These are phyloP conservation scores for Emydocephalus ijimae DNA, from an alignment of 2,113 vertebrate genomes.

Conservation along the genomic window DNA sequence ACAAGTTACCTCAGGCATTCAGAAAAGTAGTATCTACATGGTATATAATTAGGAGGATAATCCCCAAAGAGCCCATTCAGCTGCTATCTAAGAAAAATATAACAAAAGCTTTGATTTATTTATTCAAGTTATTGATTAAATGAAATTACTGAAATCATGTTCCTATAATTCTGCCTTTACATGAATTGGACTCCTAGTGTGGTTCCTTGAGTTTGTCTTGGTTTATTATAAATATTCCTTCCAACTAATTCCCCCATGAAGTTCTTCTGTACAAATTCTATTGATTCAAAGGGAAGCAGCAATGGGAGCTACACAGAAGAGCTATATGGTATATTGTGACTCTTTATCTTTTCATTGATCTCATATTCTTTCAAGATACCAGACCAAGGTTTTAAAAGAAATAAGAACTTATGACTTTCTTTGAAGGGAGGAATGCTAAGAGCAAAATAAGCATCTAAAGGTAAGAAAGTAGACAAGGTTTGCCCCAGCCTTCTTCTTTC, in stretches of 20 bases:
- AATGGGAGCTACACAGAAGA: neutral
- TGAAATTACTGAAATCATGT: neutral
- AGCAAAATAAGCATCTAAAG: neutral
- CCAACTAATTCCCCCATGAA: neutral
- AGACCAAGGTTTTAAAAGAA: neutral
- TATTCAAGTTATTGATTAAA: neutral
- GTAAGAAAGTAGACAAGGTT: neutral
- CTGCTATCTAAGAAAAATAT: neutral
- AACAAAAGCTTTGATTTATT: neutral
- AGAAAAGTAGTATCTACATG: neutral
- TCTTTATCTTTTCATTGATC: neutral
- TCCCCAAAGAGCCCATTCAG: neutral
- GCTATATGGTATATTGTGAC: neutral
- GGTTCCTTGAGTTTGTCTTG: neutral
- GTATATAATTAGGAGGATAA: neutral
- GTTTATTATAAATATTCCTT: neutral
- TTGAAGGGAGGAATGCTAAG: neutral
- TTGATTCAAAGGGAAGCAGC: neutral
- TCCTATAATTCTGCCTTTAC: neutral
- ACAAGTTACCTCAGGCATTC: neutral
- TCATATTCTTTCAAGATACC: slow-evolving; percentile 10
- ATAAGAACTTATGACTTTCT: neutral
- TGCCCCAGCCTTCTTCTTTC: neutral
- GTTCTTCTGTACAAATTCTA: neutral
- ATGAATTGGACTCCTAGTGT: neutral